Evolutionary conservation across 2,888 invertebrate species (phyloP).

Genomic region (Diogma glabrata): DNA sequence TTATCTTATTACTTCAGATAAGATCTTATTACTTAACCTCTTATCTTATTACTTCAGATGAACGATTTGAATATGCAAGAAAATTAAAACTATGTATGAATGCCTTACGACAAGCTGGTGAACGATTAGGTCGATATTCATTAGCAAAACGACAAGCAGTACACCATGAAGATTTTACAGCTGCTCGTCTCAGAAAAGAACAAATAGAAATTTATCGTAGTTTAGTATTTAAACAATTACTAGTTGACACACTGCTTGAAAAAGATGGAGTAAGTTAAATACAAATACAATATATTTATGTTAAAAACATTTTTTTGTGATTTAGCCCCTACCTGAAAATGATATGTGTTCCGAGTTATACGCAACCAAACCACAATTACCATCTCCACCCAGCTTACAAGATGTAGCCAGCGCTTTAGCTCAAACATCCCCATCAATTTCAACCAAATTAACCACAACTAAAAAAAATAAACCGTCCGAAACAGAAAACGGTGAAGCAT

Average conservation of each 20-base stretch:
- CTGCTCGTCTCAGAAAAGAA: constrained; percentile 76
- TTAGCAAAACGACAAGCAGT: constrained; percentile 87
- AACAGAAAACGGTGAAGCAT: neutral
- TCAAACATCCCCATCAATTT: constrained; percentile 25
- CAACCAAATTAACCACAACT: constrained; percentile 27
- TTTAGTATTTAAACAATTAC: constrained; percentile 61
- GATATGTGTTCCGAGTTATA: constrained; percentile 33
- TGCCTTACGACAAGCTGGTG: constrained; percentile 73
- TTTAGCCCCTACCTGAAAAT: constrained; percentile 24
- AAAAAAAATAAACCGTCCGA: constrained; percentile 8
- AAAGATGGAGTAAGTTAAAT: constrained; percentile 48
- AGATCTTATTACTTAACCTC: no score
- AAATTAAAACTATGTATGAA: constrained; percentile 78
- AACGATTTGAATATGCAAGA: constrained; percentile 87
- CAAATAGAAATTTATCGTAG: constrained; percentile 77
- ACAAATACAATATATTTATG: neutral
- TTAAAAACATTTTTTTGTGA: neutral
- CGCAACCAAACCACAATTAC: constrained; percentile 32
- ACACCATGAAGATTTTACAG: constrained; percentile 83
- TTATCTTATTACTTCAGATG: constrained; percentile 56
- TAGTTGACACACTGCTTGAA: constrained; percentile 69
- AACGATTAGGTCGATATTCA: constrained; percentile 80
- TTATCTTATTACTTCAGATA: neutral
- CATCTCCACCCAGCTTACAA: constrained; percentile 34
- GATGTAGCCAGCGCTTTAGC: constrained; percentile 34